Conservation (phyloP, 2,888 invertebrate species). For the Leptopilina syphax region DNA sequence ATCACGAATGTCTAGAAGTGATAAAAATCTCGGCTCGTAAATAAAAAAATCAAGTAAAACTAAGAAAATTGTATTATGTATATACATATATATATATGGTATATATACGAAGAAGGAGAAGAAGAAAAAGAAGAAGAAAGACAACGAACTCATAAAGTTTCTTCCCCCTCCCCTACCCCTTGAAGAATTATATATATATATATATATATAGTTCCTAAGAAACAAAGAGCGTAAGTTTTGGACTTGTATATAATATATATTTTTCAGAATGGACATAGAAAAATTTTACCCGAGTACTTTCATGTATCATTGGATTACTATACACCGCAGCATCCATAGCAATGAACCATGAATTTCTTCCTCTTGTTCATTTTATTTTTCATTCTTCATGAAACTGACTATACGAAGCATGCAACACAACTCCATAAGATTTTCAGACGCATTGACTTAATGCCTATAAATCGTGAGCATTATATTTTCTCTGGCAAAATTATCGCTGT, state of each 20-base stretch:
- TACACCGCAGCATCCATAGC: conserved; percentile 54
- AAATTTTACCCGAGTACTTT: conserved; percentile 52
- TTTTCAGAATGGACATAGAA: conserved; percentile 41
- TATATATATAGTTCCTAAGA: not conserved
- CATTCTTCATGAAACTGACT: conserved; percentile 1
- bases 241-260: conserved; percentile 8
- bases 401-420: conserved; percentile 46
- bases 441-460: conserved; percentile 57
- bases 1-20: too few relatives aligned
- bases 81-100: too few relatives aligned
- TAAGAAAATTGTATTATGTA: conserved; percentile 5
- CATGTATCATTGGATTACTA: conserved; percentile 58
- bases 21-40: not conserved
- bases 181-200: not conserved
- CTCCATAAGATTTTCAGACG: conserved; percentile 46
- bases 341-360: conserved; percentile 47
- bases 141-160: conserved; percentile 3
- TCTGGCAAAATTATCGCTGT: conserved; percentile 58
- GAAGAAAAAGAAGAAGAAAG: not conserved
- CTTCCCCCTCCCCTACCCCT: too few relatives aligned
- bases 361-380: too few relatives aligned
- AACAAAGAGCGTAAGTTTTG: conserved; percentile 5
- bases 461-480: conserved; percentile 60
- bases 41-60: conserved; percentile 7
- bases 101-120: too few relatives aligned